Conservation (phyloP, 1,140 invertebrate species). For the Carposina sasakii region DNA sequence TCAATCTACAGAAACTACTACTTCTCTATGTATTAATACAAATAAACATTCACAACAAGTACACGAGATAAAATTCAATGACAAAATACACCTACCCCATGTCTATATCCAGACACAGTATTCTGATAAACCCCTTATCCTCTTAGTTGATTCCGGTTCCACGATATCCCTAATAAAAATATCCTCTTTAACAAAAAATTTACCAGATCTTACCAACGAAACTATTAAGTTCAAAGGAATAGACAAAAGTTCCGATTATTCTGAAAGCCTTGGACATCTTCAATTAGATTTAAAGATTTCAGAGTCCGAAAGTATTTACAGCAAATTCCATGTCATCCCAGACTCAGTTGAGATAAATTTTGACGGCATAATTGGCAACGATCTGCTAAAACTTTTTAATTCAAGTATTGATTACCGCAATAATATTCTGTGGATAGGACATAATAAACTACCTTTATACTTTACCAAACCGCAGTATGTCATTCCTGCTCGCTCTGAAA, state of each 20-base stretch:
- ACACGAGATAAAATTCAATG: too few relatives aligned
- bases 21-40: too few relatives aligned
- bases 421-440: constrained; percentile 11
- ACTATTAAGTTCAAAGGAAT: constrained; percentile 17
- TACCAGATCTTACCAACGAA: constrained; percentile 10
- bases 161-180: constrained; percentile 17
- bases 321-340: constrained; percentile 10
- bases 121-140: constrained; percentile 18
- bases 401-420: constrained; percentile 17
- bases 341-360: constrained; percentile 13
- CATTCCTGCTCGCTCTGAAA: constrained; percentile 24
- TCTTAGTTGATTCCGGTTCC: constrained; percentile 30
- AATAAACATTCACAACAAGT: too few relatives aligned
- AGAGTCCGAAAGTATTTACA: neutral
- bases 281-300: neutral
- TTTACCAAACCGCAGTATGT: constrained; percentile 18
- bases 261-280: constrained; percentile 13
- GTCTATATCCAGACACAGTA: constrained; percentile 12
- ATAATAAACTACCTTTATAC: constrained; percentile 13
- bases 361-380: constrained; percentile 27
- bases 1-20: too few relatives aligned
- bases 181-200: constrained; percentile 11
- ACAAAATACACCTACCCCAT: constrained; percentile 22
- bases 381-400: constrained; percentile 21
- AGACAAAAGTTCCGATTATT: constrained; percentile 9